Conservation (phyloP, 2,888 invertebrate species). For the Hypselothyrea guttata region DNA sequence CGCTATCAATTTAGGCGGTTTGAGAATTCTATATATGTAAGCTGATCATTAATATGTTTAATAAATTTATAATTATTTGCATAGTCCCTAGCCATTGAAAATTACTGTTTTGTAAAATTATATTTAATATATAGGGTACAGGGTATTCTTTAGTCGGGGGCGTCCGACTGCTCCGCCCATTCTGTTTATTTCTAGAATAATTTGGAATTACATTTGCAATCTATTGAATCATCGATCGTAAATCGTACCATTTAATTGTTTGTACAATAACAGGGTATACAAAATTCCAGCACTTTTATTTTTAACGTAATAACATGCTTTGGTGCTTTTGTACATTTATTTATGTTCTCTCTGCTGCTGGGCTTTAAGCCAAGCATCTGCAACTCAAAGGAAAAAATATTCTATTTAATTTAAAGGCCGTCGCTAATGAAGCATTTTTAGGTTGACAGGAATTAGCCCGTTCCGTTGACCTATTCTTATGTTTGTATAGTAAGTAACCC, state of each 20-base stretch:
- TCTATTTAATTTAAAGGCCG: conserved; percentile 31
- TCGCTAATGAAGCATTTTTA: conserved; percentile 36
- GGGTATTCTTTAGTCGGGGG: no score
- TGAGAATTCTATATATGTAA: no score
- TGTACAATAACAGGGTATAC: neutral
- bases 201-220: no score
- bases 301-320: neutral
- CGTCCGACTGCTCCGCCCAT: no score
- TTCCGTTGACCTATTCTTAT: conserved; percentile 17
- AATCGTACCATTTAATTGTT: neutral
- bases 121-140: no score
- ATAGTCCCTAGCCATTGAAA: no score
- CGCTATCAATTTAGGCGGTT: no score
- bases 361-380: conserved; percentile 18
- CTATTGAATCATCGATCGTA: no score
- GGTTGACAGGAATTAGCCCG: conserved; percentile 18
- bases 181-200: no score
- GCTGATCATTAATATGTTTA: no score
- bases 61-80: no score
- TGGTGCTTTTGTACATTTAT: neutral
- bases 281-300: neutral
- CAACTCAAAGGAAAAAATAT: conserved; percentile 16
- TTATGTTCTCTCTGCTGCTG: conserved; percentile 13
- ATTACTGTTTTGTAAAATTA: no score
- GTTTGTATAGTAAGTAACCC: conserved; percentile 14